Evolutionary conservation across 2,797 vertebrate genomes (phyloP).

Genomic region (Enteromius trimaculatus): DNA sequence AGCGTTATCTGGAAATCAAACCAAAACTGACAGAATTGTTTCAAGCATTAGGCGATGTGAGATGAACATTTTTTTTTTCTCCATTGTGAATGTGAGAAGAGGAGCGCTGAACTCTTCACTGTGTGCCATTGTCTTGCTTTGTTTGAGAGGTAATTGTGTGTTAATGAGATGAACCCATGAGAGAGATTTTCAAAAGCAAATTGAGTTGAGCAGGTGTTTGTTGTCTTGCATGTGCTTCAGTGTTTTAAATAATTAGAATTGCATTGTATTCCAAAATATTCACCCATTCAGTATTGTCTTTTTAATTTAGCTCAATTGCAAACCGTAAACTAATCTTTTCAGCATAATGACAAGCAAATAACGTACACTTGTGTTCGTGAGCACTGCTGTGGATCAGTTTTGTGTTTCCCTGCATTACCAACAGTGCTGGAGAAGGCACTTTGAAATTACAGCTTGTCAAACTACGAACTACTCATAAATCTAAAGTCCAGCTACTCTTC

Average conservation of each 20-base stretch:
- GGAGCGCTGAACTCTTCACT: slow-evolving; percentile 31
- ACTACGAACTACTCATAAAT: background rate
- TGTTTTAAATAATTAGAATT: slow-evolving; percentile 52
- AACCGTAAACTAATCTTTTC: slow-evolving; percentile 38
- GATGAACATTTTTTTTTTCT: background rate
- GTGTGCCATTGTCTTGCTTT: slow-evolving; percentile 36
- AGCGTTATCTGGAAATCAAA: slow-evolving; percentile 24
- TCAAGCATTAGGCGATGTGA: slow-evolving; percentile 1
- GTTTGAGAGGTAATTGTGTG: slow-evolving; percentile 43
- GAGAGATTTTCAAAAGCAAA: slow-evolving; percentile 52
- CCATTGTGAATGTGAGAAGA: slow-evolving; percentile 18
- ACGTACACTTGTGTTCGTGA: slow-evolving; percentile 16
- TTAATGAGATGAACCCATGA: slow-evolving; percentile 54
- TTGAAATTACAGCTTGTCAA: slow-evolving; percentile 27
- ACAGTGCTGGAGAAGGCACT: background rate
- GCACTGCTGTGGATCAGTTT: slow-evolving; percentile 17
- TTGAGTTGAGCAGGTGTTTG: slow-evolving; percentile 49
- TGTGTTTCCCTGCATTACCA: slow-evolving; percentile 3
- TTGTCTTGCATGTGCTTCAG: slow-evolving; percentile 42
- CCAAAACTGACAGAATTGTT: slow-evolving; percentile 38
- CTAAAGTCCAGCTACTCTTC: background rate
- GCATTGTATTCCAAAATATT: slow-evolving; percentile 36
- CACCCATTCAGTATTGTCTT: slow-evolving; percentile 41
- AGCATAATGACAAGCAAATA: slow-evolving; percentile 27
- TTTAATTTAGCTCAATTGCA: slow-evolving; percentile 50